Conservation (phyloP, 2,888 invertebrate genomes). For the Campoplex capitator region DNA sequence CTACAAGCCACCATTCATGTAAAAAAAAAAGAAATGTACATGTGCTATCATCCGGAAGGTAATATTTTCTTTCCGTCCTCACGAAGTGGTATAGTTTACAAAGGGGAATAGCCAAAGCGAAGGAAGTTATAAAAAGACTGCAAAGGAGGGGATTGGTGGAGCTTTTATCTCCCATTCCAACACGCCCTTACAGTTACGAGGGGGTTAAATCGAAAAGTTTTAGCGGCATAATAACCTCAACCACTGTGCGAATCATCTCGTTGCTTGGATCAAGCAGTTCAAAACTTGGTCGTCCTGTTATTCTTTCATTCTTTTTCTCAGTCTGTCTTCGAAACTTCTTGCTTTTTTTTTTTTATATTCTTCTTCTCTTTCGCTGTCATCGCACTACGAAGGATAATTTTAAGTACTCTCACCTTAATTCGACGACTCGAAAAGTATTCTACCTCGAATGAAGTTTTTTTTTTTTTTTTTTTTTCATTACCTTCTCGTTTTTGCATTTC, state of each 20-base stretch:
- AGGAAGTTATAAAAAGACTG: neutral
- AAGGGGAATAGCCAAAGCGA: neutral
- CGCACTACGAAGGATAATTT: constrained; percentile 33
- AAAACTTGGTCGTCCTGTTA: constrained; percentile 42
- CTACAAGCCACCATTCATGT: neutral
- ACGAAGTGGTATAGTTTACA: neutral
- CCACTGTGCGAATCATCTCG: constrained; percentile 34
- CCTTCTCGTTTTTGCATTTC: constrained; percentile 32
- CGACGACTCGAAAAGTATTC: constrained; percentile 18
- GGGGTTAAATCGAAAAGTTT: constrained; percentile 58
- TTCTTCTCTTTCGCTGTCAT: neutral
- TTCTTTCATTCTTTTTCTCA: neutral
- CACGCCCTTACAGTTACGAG: neutral
- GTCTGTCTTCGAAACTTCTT: neutral
- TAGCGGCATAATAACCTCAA: constrained; percentile 15
- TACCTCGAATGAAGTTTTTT: neutral
- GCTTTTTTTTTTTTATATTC: neutral
- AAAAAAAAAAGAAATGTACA: neutral
- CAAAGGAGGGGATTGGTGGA: constrained; percentile 21
- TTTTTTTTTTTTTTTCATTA: neutral
- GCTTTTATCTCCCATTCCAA: constrained; percentile 9
- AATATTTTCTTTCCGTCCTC: neutral
- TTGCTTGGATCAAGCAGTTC: constrained; percentile 37
- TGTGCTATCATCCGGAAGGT: neutral
- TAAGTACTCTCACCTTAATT: constrained; percentile 26